Evolutionary conservation across 2,888 invertebrate genomes (phyloP).

Genomic region (Dasypogon diadema): DNA sequence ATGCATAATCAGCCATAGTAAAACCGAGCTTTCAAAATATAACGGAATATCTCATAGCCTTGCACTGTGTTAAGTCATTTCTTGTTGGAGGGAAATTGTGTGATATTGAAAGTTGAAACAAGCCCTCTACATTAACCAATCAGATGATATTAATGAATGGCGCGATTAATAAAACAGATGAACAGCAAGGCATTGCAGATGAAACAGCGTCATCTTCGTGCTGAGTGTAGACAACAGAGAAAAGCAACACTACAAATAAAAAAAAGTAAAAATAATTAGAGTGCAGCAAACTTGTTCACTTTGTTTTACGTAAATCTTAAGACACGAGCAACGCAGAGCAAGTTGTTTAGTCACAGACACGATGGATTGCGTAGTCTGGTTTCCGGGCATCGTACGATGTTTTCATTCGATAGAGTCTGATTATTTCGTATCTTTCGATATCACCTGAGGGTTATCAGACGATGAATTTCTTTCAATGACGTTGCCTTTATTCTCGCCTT

Average conservation of each 20-base stretch:
- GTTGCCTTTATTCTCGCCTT: not conserved
- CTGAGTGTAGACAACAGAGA: not conserved
- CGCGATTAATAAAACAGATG: not conserved
- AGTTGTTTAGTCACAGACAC: too few species aligned
- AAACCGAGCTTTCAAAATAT: too few species aligned
- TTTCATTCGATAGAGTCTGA: slow-evolving; percentile 12
- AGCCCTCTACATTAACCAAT: not conserved
- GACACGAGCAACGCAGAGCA: not conserved
- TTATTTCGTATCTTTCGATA: slow-evolving; percentile 8
- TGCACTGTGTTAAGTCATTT: too few species aligned
- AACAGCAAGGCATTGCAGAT: not conserved
- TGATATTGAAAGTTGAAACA: not conserved
- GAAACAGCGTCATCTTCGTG: too few species aligned
- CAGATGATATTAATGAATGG: not conserved
- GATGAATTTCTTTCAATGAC: not conserved
- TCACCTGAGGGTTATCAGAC: slow-evolving; percentile 26
- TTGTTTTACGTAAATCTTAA: not conserved
- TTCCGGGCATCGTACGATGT: slow-evolving; percentile 24
- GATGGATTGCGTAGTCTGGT: too few species aligned
- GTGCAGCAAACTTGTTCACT: not conserved
- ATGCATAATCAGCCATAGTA: too few species aligned
- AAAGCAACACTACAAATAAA: not conserved
- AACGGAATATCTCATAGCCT: too few species aligned
- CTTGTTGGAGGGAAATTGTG: too few species aligned
- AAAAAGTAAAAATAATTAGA: not conserved